Percentiles rank a stretch among this genome's conserved stretches.
Evolutionary conservation across 2,113 vertebrate species (phyloP).

Genomic region (Daboia siamensis): DNA sequence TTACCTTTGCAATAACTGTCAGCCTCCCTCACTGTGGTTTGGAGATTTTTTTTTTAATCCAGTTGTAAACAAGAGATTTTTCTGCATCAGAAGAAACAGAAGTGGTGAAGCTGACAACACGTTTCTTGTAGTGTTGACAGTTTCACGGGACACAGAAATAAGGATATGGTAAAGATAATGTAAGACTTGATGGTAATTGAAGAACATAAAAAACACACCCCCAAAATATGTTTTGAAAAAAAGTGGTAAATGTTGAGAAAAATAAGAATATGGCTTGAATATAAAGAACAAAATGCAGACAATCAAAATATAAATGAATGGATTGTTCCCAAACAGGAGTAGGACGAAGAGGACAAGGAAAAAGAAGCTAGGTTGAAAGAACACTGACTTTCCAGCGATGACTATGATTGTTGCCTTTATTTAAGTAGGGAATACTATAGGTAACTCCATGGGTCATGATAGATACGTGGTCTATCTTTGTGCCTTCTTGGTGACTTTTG

Average conservation of each 20-base stretch:
- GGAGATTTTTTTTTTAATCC: neutral
- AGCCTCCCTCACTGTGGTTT: neutral
- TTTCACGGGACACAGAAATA: neutral
- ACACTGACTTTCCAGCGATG: neutral
- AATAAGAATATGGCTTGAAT: neutral
- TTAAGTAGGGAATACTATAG: neutral
- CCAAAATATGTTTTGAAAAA: neutral
- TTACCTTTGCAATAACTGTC: neutral
- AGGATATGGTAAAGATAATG: neutral
- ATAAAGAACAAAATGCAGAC: neutral
- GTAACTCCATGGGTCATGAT: neutral
- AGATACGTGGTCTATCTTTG: neutral
- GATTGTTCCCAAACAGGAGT: neutral
- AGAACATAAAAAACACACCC: neutral
- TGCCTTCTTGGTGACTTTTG: neutral
- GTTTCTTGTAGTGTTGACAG: neutral
- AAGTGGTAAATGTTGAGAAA: neutral
- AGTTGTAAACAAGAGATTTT: neutral
- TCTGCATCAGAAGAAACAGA: neutral
- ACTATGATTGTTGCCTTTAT: neutral
- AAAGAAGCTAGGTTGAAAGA: neutral
- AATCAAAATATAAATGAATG: neutral
- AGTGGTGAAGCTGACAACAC: neutral
- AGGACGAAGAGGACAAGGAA: too few species aligned
- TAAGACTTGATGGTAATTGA: neutral